Percentiles rank a stretch among this genome's conserved stretches.
These are phyloP conservation scores for Gambelia wislizenii DNA, from an alignment of 2,797 vertebrate genomes.

Conservation along the genomic window DNA sequence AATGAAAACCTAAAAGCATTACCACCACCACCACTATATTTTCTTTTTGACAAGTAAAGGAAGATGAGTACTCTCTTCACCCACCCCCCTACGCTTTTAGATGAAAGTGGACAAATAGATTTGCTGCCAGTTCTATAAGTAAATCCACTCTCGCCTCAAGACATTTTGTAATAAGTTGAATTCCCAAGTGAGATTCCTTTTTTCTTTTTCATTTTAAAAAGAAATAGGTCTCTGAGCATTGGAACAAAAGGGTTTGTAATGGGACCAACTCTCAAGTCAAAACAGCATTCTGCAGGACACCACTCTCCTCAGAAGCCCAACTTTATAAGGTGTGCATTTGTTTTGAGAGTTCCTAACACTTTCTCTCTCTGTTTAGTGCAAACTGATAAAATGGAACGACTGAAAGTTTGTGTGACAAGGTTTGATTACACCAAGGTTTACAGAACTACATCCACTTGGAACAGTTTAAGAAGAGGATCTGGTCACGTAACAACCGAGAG, in stretches of 20 bases:
- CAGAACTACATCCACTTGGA: neutral
- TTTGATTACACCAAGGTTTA: neutral
- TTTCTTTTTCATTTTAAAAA: neutral
- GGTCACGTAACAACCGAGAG: neutral
- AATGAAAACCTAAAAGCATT: neutral
- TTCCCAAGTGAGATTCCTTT: neutral
- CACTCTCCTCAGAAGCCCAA: neutral
- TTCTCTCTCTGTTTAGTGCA: neutral
- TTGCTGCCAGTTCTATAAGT: constrained; percentile 6
- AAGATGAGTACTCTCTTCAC: neutral
- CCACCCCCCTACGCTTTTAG: neutral
- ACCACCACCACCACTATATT: neutral
- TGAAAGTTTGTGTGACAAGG: neutral
- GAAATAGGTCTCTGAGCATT: neutral
- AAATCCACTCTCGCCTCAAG: neutral
- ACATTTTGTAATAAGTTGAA: neutral
- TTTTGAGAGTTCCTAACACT: neutral
- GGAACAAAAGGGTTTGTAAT: constrained; percentile 1
- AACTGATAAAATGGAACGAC: constrained; percentile 14
- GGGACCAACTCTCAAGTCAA: neutral
- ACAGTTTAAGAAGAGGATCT: neutral
- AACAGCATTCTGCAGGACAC: neutral
- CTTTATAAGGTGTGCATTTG: neutral
- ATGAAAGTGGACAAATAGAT: neutral
- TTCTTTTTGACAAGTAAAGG: neutral